phyloP scores from a whole-genome alignment of 2,113 vertebrate species.

The Pleuronectes platessa region DNA sequence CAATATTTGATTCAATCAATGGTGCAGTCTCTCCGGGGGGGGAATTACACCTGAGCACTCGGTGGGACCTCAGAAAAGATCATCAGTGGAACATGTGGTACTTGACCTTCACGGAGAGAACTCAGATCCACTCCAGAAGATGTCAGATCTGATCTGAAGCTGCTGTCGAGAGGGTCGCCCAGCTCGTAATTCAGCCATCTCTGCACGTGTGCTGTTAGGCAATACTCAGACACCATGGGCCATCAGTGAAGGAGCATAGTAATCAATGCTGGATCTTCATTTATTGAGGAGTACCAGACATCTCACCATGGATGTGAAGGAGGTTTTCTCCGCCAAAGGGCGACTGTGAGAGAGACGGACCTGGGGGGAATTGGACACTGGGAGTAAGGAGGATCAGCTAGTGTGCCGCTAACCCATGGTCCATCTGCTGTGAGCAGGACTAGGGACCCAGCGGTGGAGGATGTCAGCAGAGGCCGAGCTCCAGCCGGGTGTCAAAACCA shows the following conservation, averaged over 20 bases:
- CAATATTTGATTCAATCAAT: constrained; percentile 80
- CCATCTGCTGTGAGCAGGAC: constrained; percentile 76
- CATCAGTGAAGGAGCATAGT: constrained; percentile 38
- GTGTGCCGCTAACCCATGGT: constrained; percentile 74
- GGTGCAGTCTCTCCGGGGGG: constrained; percentile 42
- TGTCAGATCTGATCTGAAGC: constrained; percentile 69
- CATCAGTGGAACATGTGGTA: constrained; percentile 73
- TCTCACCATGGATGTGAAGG: constrained; percentile 67
- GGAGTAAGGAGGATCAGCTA: constrained; percentile 62
- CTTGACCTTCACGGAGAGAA: constrained; percentile 74
- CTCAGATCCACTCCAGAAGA: constrained; percentile 69
- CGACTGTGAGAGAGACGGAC: constrained; percentile 51
- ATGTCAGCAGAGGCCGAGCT: constrained; percentile 96
- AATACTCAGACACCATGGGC: constrained; percentile 53
- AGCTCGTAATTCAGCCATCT: constrained; percentile 39
- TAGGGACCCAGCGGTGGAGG: constrained; percentile 86
- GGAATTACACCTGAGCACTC: constrained; percentile 61
- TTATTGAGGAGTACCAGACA: constrained; percentile 58
- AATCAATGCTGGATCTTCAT: constrained; percentile 60
- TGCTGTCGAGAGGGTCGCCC: constrained; percentile 50
- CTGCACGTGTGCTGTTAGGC: constrained; percentile 34
- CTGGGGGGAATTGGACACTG: constrained; percentile 44
- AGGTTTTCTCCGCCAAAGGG: constrained; percentile 53
- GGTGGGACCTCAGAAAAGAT: constrained; percentile 67
- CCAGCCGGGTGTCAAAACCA: constrained; percentile 98